phyloP scores from a whole-genome alignment of 2,113 vertebrate species.

The Typhlomys cinereus region DNA sequence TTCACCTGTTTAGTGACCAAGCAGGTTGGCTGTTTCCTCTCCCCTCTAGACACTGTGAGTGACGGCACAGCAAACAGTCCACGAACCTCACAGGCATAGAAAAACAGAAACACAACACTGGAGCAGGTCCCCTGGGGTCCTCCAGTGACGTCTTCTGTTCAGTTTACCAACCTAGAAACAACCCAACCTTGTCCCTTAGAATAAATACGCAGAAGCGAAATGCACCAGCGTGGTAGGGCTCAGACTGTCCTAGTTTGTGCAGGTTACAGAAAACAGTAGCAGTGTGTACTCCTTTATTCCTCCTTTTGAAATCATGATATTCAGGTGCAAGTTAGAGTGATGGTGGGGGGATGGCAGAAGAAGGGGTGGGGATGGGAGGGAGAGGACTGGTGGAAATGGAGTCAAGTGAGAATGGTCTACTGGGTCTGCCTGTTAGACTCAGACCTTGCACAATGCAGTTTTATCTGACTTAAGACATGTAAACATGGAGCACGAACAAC shows the following conservation, averaged over 20 bases:
- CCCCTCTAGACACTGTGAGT: not conserved
- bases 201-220: not conserved
- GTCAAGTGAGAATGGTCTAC: not conserved
- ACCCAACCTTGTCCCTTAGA: not conserved
- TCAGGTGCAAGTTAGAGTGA: not conserved
- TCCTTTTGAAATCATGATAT: not conserved
- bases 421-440: not conserved
- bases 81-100: not conserved
- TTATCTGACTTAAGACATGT: not conserved
- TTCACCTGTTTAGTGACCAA: not conserved
- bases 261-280: not conserved
- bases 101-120: not conserved
- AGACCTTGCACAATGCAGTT: not conserved
- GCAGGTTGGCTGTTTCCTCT: not conserved
- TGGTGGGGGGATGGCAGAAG: too few relatives aligned
- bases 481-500: not conserved
- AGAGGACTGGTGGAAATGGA: not conserved
- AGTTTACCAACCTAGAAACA: not conserved
- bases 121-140: not conserved
- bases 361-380: fast-evolving
- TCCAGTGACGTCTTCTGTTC: constrained; percentile 34
- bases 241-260: not conserved
- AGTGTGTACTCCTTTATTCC: not conserved
- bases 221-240: not conserved
- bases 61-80: not conserved